Conservation (phyloP, 2,113 vertebrate species). For the Ophiodon elongatus region DNA sequence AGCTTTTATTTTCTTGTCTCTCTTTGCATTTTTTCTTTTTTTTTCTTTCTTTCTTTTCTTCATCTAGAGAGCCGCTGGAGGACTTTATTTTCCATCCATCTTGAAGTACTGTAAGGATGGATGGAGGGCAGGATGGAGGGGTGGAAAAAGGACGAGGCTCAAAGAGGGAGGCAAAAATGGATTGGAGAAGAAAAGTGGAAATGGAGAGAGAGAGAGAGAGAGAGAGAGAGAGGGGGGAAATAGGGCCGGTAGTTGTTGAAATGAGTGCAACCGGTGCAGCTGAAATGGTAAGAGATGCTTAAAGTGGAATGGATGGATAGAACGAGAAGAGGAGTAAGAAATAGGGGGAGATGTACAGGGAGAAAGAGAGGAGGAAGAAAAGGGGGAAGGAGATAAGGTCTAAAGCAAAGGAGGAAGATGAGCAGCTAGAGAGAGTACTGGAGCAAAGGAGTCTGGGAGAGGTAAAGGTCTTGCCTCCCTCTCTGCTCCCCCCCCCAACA, state of each 20-base stretch:
- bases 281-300: constrained; percentile 71
- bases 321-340: constrained; percentile 22
- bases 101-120: constrained; percentile 64
- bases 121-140: constrained; percentile 72
- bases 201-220: constrained; percentile 24
- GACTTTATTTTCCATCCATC: constrained; percentile 75
- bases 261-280: constrained; percentile 71
- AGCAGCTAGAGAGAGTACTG: neutral
- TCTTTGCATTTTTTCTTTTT: constrained; percentile 23
- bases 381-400: constrained; percentile 8
- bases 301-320: constrained; percentile 52
- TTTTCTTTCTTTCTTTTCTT: constrained; percentile 4
- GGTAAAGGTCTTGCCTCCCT: constrained; percentile 59
- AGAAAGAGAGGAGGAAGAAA: constrained; percentile 10
- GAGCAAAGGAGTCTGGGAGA: constrained; percentile 71
- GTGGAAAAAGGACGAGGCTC: constrained; percentile 50
- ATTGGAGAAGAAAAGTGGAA: constrained; percentile 68
- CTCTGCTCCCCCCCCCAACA: constrained; percentile 38
- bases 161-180: constrained; percentile 62
- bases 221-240: neutral
- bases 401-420: constrained; percentile 18
- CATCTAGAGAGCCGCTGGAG: constrained; percentile 58
- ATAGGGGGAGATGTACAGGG: constrained; percentile 11
- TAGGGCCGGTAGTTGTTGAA: constrained; percentile 72
- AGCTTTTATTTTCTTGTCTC: constrained; percentile 66